Evolutionary conservation across 2,113 vertebrate species (phyloP).

Genomic region (Delphinus delphis): DNA sequence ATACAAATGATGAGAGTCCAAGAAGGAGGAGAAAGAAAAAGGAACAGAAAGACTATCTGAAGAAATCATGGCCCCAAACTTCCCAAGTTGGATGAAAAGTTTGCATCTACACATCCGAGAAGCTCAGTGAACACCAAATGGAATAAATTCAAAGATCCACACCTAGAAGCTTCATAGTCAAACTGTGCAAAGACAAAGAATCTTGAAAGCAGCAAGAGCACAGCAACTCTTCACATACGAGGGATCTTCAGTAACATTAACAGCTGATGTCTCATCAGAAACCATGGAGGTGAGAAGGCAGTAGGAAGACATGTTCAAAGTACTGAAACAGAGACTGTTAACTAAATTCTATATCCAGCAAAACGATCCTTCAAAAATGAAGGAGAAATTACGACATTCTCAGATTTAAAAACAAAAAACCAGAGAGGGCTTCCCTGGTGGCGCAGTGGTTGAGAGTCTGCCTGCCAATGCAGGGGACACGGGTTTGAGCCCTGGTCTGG

Average conservation of each 20-base stretch:
- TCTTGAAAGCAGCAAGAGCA: not conserved
- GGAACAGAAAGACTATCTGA: not conserved
- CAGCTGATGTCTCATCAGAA: not conserved
- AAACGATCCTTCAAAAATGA: not conserved
- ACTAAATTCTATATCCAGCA: not conserved
- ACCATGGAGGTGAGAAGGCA: not conserved
- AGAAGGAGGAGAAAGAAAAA: not conserved
- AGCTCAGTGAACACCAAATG: not conserved
- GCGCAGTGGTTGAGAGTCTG: too few species aligned
- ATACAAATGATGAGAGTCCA: not conserved
- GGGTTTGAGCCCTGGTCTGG: too few species aligned
- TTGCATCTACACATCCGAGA: not conserved
- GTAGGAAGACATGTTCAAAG: not conserved
- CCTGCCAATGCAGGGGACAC: too few species aligned
- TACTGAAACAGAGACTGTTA: not conserved
- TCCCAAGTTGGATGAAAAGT: not conserved
- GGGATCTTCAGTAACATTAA: not conserved
- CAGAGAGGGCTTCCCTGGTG: too few species aligned
- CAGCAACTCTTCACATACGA: not conserved
- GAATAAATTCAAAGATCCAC: not conserved
- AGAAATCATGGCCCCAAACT: not conserved
- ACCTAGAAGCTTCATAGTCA: not conserved
- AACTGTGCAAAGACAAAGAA: not conserved
- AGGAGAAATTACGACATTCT: not conserved
- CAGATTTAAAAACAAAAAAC: not conserved